These are phyloP conservation scores for Leptogaster cylindrica DNA, from an alignment of 2,888 invertebrate species.

Conservation along the genomic window DNA sequence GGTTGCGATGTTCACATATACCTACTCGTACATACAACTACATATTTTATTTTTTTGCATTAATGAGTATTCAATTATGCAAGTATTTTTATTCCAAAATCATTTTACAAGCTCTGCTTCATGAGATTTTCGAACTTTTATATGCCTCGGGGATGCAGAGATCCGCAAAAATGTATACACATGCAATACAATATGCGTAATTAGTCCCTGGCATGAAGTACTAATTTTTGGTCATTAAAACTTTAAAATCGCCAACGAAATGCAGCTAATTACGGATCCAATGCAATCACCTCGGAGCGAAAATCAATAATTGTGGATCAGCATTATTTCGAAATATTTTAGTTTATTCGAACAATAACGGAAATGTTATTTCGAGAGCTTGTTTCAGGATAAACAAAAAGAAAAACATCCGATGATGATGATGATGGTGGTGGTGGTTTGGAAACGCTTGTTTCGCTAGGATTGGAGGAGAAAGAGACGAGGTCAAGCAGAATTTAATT, in stretches of 20 bases:
- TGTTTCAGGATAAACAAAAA: no score
- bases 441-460: no score
- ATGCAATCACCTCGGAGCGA: background rate
- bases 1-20: no score
- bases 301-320: background rate
- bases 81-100: constrained; percentile 10
- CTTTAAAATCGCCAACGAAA: background rate
- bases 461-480: background rate
- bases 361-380: no score
- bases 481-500: constrained; percentile 16
- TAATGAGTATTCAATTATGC: constrained; percentile 14
- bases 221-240: constrained; percentile 15
- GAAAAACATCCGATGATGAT: no score
- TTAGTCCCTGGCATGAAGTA: constrained; percentile 1
- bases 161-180: background rate
- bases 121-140: no score
- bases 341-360: background rate
- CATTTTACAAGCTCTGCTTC: constrained; percentile 1
- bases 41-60: no score
- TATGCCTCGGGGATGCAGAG: background rate
- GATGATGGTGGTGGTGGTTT: no score
- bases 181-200: constrained; percentile 2
- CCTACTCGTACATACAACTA: no score
- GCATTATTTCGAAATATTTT: background rate
- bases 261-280: background rate